Conservation (phyloP, 1,140 invertebrate species). For the Caenorhabditis briggsae region DNA sequence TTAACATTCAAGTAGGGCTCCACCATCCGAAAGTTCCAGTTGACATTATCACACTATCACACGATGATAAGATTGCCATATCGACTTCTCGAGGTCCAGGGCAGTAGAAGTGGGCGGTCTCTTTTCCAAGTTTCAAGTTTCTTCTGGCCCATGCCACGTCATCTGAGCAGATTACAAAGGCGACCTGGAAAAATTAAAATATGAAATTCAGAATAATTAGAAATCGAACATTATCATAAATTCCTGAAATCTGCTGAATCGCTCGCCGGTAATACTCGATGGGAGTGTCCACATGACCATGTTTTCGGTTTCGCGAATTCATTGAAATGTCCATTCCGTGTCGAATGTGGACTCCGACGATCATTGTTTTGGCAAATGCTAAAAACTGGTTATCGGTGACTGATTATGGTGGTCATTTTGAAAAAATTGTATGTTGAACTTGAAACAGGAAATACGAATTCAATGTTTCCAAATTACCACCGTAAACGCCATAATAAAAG, state of each 20-base stretch:
- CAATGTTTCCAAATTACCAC: too few relatives aligned
- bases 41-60: constrained; percentile 72
- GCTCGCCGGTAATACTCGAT: constrained; percentile 63
- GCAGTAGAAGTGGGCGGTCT: constrained; percentile 33
- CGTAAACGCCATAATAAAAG: too few relatives aligned
- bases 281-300: constrained; percentile 64
- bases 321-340: constrained; percentile 66
- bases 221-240: constrained; percentile 30
- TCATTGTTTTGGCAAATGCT: constrained; percentile 53
- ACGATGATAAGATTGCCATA: constrained; percentile 71
- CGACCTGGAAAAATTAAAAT: constrained; percentile 7
- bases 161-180: constrained; percentile 66
- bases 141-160: constrained; percentile 64
- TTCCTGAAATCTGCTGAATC: constrained; percentile 55
- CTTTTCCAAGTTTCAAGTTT: constrained; percentile 52
- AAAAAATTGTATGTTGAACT: background rate
- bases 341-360: constrained; percentile 66
- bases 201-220: constrained; percentile 12
- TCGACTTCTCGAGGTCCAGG: constrained; percentile 68
- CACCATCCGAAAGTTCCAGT: constrained; percentile 77
- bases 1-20: constrained; percentile 74
- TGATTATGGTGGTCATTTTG: background rate
- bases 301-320: constrained; percentile 64
- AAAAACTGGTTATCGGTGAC: background rate
- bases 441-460: too few relatives aligned